phyloP scores from a whole-genome alignment of 1,140 invertebrate genomes.

The Ips nitidus region DNA sequence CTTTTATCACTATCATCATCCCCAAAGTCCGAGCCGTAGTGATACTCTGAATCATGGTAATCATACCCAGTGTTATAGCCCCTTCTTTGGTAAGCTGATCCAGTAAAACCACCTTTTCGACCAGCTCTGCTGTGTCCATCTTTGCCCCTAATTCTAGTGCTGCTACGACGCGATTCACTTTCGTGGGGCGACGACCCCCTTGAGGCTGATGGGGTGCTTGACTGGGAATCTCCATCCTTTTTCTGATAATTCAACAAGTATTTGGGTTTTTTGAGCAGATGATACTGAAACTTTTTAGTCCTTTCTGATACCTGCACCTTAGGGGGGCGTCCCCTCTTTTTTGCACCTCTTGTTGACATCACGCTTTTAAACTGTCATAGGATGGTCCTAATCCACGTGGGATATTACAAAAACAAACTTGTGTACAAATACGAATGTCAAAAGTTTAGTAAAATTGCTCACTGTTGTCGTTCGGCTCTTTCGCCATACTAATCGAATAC shows the following conservation, averaged over 20 bases:
- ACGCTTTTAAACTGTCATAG: conserved; percentile 52
- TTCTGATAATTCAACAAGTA: conserved; percentile 71
- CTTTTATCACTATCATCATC: conserved; percentile 81
- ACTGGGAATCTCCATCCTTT: conserved; percentile 67
- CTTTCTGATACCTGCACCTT: conserved; percentile 83
- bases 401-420: conserved; percentile 57
- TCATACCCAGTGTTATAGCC: conserved; percentile 76
- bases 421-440: conserved; percentile 67
- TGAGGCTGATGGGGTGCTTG: conserved; percentile 75
- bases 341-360: conserved; percentile 83
- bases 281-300: conserved; percentile 81
- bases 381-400: conserved; percentile 51
- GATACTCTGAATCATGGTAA: conserved; percentile 82
- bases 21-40: conserved; percentile 87
- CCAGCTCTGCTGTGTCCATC: conserved; percentile 56
- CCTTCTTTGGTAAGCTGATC: conserved; percentile 60
- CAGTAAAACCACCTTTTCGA: conserved; percentile 63
- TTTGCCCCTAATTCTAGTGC: conserved; percentile 58
- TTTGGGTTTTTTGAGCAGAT: conserved; percentile 89
- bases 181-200: conserved; percentile 73
- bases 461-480: conserved; percentile 60
- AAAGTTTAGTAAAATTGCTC: conserved; percentile 57
- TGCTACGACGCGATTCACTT: conserved; percentile 68
- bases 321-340: conserved; percentile 84
- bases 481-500: conserved; percentile 60